phyloP scores from a whole-genome alignment of 2,888 invertebrate genomes.

The Drosophila multiciliata region DNA sequence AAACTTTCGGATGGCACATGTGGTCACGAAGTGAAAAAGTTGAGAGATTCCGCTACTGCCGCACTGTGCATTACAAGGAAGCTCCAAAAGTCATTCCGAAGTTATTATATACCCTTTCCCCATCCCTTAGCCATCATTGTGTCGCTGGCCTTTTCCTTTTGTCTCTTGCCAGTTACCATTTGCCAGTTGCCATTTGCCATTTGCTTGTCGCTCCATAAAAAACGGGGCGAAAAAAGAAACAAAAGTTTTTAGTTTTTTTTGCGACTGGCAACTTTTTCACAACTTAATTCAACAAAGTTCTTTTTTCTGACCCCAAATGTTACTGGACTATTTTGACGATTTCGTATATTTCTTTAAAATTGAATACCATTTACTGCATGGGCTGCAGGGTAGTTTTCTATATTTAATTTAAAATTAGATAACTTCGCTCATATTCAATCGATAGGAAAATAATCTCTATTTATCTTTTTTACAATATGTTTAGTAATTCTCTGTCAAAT shows the following conservation, averaged over 20 bases:
- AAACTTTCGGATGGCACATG: constrained; percentile 70
- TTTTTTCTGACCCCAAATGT: constrained; percentile 38
- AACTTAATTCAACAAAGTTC: constrained; percentile 66
- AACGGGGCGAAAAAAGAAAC: constrained; percentile 74
- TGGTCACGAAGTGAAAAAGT: constrained; percentile 67
- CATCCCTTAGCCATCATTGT: not conserved
- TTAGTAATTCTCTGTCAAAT: not conserved
- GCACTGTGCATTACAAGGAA: constrained; percentile 67
- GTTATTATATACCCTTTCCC: constrained; percentile 63
- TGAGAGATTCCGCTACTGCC: constrained; percentile 37
- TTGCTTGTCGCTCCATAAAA: constrained; percentile 67
- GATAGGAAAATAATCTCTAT: not conserved
- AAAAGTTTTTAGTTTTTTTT: constrained; percentile 71
- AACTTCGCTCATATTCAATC: not conserved
- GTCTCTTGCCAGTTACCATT: constrained; percentile 33
- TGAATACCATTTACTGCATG: not conserved
- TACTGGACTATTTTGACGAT: constrained; percentile 40
- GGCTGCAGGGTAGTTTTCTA: not conserved
- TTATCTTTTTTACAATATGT: not conserved
- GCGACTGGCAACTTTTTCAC: constrained; percentile 62
- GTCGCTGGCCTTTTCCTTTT: constrained; percentile 34
- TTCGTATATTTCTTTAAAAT: constrained; percentile 23
- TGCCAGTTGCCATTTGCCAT: constrained; percentile 54
- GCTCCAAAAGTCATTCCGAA: constrained; percentile 78
- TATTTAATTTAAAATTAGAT: no score